phyloP scores from a whole-genome alignment of 2,888 invertebrate species.

The Plusia festucae region DNA sequence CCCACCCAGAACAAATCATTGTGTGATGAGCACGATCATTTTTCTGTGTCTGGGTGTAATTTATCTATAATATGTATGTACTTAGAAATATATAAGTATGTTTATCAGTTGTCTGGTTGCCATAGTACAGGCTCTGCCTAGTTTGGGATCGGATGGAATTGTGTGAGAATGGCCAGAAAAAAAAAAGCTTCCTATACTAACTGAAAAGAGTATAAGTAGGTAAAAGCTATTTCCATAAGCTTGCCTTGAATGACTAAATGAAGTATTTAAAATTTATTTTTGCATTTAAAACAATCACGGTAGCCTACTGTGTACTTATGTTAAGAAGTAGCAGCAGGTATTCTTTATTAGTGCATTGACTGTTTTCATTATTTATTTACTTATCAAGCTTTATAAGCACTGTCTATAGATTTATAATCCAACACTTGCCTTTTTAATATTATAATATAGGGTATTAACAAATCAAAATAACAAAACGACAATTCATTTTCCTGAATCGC shows the following conservation, averaged over 20 bases:
- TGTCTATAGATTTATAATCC: background rate
- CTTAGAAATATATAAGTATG: too few species aligned
- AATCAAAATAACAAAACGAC: slow-evolving; percentile 17
- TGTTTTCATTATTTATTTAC: background rate
- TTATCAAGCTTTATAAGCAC: background rate
- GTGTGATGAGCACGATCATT: too few species aligned
- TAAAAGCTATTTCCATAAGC: too few species aligned
- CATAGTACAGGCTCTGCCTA: too few species aligned
- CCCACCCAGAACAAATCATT: too few species aligned
- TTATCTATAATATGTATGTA: too few species aligned
- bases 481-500: slow-evolving; percentile 46
- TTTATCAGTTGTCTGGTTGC: too few species aligned
- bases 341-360: background rate
- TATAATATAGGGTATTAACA: background rate
- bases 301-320: background rate
- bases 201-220: too few species aligned
- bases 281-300: background rate
- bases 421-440: background rate
- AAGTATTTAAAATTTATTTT: background rate
- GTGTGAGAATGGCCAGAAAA: too few species aligned
- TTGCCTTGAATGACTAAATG: background rate
- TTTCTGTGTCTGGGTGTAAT: too few species aligned
- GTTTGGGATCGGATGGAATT: too few species aligned
- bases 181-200: too few species aligned
- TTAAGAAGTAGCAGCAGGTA: background rate